Evolutionary conservation across 2,113 vertebrate species (phyloP), one percentile per base, ranked within the genome.

Genomic region (Stictonetta naevosa): DNA sequence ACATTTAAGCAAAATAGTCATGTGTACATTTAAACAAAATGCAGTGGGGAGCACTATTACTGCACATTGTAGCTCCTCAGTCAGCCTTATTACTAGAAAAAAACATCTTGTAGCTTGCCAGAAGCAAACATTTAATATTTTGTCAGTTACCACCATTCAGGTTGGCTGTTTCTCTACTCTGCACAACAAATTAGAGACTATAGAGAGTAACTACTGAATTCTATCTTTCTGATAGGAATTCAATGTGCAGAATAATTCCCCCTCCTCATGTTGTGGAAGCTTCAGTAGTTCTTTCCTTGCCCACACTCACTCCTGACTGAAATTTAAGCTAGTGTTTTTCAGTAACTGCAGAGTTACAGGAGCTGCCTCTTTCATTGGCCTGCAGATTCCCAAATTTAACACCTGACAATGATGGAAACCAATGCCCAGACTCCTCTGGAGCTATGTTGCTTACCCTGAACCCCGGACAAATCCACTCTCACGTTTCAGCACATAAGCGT

Each of bases 181-280:
- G 16, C 42, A 8, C 3, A 52, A 26, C 23, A 52, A 52, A 11
- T 26, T 52, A 67, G 22, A 40, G 4, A 7, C 13, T n/a, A 73
- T 52, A 67, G 22, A 40, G 4, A 7, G 11, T n/a, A 73, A 31
- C 20, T 53, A 6, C 19, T 20, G 13, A 34, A n/a, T 68, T 66
- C n/a, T 59, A 10, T 13, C 28, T 2, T 71, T 26, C 21, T 11
- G 8, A 8, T 13, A 36, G 28, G 62, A 91, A 55, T 63, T 25
- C 23, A 25, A 1, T 0, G 0, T 34, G 19, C 10, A 15, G 53
- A 11, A 48, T 22, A 2, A 66, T 29, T n/a, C 38, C 10, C 11
- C 38, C 3, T 11, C 3, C 36, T 21, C 55, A 3, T 6, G 5
- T 4, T 7, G 8, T 21, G 17, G 25, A 31, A 42, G 23, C 18